Evolutionary conservation across 2,113 vertebrate species (phyloP).

Genomic region (Nycticorax nycticorax): DNA sequence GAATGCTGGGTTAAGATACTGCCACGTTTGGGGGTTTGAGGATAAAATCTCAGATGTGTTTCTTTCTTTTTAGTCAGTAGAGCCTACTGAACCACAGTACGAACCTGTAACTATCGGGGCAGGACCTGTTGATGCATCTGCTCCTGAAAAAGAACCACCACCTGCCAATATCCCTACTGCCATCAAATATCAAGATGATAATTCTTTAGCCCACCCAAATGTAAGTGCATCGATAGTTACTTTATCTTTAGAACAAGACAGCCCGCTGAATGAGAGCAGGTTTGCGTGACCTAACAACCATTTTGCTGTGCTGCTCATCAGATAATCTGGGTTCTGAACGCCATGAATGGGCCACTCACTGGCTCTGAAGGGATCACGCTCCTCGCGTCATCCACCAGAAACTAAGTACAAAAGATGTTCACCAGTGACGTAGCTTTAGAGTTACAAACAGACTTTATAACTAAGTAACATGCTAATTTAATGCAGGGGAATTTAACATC

Average conservation of each 20-base stretch:
- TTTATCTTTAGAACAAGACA: background rate
- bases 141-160: conserved; percentile 71
- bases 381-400: background rate
- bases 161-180: conserved; percentile 79
- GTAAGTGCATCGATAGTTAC: conserved; percentile 74
- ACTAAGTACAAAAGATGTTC: background rate
- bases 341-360: background rate
- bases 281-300: no score
- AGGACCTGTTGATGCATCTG: background rate
- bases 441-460: background rate
- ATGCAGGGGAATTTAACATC: background rate
- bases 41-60: background rate
- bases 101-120: conserved; percentile 60
- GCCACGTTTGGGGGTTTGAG: background rate
- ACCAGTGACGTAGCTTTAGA: background rate
- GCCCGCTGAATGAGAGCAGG: background rate
- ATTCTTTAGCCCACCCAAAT: conserved; percentile 89
- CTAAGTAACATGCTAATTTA: background rate
- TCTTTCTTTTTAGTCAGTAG: conserved; percentile 47
- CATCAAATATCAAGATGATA: conserved; percentile 91
- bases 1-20: fast-evolving
- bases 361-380: background rate
- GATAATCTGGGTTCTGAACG: background rate
- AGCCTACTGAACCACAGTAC: conserved; percentile 53
- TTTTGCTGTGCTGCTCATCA: background rate